phyloP scores from a whole-genome alignment of 2,797 vertebrate genomes.

The Myiothlypis coronata region DNA sequence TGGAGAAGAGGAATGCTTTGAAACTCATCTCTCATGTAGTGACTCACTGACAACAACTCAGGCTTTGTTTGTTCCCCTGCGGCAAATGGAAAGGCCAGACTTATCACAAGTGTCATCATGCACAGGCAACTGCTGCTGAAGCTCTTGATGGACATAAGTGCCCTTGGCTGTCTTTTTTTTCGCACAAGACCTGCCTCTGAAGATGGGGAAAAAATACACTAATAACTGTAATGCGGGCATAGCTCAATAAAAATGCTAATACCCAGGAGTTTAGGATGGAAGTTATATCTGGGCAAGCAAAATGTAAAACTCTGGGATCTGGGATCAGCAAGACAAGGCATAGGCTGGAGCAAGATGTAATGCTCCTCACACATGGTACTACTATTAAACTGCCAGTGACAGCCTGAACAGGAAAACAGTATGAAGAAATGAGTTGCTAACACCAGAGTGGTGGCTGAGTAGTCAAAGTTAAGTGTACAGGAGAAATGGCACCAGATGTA shows the following conservation, averaged over 20 bases:
- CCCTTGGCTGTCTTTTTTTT: not conserved
- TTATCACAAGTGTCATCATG: not conserved
- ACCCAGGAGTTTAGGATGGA: not conserved
- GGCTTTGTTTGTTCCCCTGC: not conserved
- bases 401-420: not conserved
- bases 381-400: not conserved
- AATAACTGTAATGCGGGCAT: not conserved
- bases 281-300: not conserved
- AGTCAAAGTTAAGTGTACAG: not conserved
- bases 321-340: not conserved
- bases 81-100: not conserved
- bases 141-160: not conserved
- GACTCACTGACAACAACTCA: not conserved
- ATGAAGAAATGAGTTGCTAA: not conserved
- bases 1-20: constrained; percentile 20
- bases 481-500: not conserved
- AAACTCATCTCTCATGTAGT: not conserved
- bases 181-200: not conserved
- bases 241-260: not conserved
- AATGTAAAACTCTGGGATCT: not conserved
- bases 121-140: not conserved
- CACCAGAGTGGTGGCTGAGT: not conserved
- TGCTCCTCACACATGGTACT: not conserved
- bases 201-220: not conserved
- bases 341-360: not conserved